Conservation (phyloP, 1,140 invertebrate genomes). For the Monochamus saltuarius region DNA sequence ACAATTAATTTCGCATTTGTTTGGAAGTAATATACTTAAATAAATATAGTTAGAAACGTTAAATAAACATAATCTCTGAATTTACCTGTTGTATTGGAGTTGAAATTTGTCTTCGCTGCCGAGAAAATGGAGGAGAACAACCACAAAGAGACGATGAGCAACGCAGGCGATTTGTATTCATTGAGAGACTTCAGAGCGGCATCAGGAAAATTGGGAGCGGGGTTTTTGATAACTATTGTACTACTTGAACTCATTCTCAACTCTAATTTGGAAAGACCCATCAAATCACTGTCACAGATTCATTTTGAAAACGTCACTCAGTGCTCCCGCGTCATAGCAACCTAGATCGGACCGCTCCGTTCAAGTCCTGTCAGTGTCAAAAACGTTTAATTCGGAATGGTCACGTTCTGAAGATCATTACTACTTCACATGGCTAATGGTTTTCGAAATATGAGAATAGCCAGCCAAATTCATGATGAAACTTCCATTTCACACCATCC, state of each 20-base stretch:
- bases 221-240: constrained; percentile 20
- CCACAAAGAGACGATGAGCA: constrained; percentile 21
- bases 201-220: constrained; percentile 4
- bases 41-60: background rate
- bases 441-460: too few relatives aligned
- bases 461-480: constrained; percentile 32
- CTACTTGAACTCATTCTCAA: constrained; percentile 23
- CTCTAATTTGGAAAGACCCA: constrained; percentile 1
- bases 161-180: constrained; percentile 4
- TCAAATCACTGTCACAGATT: constrained; percentile 9
- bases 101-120: constrained; percentile 31
- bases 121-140: constrained; percentile 32
- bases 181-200: constrained; percentile 7
- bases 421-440: background rate
- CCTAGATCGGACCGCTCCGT: background rate
- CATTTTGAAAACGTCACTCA: constrained; percentile 9
- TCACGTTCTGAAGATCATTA: background rate
- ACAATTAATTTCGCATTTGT: too few relatives aligned
- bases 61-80: constrained; percentile 2
- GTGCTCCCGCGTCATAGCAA: background rate
- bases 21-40: background rate
- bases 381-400: background rate
- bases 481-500: constrained; percentile 38
- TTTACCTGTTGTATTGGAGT: constrained; percentile 27
- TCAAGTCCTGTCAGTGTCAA: background rate